Evolutionary conservation across 2,888 invertebrate species (phyloP).

Genomic region (Drosophila lacicola): DNA sequence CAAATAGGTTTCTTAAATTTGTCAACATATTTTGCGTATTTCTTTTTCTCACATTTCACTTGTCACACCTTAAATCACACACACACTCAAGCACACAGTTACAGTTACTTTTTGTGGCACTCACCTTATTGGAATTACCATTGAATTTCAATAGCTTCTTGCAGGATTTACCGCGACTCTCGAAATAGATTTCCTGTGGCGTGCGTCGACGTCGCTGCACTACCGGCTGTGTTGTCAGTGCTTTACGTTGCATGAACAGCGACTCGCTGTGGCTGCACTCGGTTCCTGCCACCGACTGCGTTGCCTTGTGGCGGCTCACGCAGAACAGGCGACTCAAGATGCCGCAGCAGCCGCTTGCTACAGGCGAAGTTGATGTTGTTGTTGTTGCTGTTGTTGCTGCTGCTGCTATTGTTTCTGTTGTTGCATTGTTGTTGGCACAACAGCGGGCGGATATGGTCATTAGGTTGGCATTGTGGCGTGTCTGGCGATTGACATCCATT

Average conservation of each 20-base stretch:
- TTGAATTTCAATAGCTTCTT: conserved; percentile 92
- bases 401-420: conserved; percentile 38
- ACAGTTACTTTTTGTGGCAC: conserved; percentile 53
- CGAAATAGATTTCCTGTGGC: conserved; percentile 89
- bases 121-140: conserved; percentile 92
- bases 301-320: conserved; percentile 76
- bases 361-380: conserved; percentile 48
- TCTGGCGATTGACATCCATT: conserved; percentile 84
- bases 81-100: conserved; percentile 5
- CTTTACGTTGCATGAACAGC: conserved; percentile 58
- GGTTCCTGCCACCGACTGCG: conserved; percentile 72
- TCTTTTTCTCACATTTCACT: conserved; percentile 16
- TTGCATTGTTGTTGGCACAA: conserved; percentile 70
- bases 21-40: conserved; percentile 14
- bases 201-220: conserved; percentile 81
- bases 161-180: conserved; percentile 93
- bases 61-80: conserved; percentile 11
- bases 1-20: conserved; percentile 28
- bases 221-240: conserved; percentile 42
- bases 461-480: conserved; percentile 80
- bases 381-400: conserved; percentile 49
- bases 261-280: conserved; percentile 58
- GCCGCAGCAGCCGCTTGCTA: conserved; percentile 76
- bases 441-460: conserved; percentile 83
- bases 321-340: conserved; percentile 78